phyloP scores from a whole-genome alignment of 2,888 invertebrate genomes.

The Spicauda simplicius region DNA sequence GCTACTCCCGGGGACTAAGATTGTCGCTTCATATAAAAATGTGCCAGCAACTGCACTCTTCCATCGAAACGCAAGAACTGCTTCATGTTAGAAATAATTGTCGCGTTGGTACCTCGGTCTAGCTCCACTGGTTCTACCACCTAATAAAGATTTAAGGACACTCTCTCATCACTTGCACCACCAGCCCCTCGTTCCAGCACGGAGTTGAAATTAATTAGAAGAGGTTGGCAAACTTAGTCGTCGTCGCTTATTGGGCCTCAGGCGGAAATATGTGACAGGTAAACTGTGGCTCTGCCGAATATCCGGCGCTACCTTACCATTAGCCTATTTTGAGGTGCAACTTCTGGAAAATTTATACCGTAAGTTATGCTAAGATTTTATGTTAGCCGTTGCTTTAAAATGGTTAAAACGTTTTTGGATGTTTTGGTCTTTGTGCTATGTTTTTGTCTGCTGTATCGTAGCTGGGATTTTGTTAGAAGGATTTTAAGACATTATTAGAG shows the following conservation, averaged over 20 bases:
- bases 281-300: constrained; percentile 45
- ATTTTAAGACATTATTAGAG: no score
- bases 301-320: constrained; percentile 32
- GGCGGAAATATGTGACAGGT: constrained; percentile 77
- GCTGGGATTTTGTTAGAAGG: no score
- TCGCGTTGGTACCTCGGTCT: no score
- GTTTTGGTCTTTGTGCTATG: no score
- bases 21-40: no score
- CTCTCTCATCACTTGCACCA: constrained; percentile 5
- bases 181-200: constrained; percentile 62
- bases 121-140: no score
- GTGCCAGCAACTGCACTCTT: no score
- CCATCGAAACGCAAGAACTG: no score
- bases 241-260: constrained; percentile 74
- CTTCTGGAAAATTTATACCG: neutral
- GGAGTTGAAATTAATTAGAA: constrained; percentile 81
- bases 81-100: no score
- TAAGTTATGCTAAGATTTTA: constrained; percentile 3
- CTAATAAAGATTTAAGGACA: neutral
- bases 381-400: neutral
- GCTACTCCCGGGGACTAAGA: no score
- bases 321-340: constrained; percentile 5
- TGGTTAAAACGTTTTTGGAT: neutral
- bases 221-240: constrained; percentile 77
- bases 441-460: no score